Conservation (phyloP, 2,888 invertebrate species). For the Omphaloscelis lunosa region DNA sequence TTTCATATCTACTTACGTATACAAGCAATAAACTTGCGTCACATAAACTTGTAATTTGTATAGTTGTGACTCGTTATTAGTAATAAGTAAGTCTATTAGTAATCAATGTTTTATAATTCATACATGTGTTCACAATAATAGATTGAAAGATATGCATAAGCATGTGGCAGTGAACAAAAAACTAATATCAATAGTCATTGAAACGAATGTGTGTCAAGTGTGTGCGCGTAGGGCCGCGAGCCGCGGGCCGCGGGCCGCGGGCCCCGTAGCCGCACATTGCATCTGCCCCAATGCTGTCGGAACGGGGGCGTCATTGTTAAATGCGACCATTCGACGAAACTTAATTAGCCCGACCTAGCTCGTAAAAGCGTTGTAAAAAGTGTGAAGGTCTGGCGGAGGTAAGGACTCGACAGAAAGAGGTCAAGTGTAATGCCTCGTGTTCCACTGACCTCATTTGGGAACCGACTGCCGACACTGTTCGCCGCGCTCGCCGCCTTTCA, state of each 20-base stretch:
- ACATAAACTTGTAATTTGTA: conserved; percentile 40
- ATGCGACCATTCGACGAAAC: conserved; percentile 82
- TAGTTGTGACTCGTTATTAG: conserved; percentile 13
- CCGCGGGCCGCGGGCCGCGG: conserved; percentile 69
- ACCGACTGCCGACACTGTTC: conserved; percentile 75
- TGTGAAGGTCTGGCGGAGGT: conserved; percentile 90
- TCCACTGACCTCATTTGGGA: conserved; percentile 90
- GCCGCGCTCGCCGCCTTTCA: conserved; percentile 83
- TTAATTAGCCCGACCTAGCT: conserved; percentile 90
- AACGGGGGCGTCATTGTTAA: conserved; percentile 82
- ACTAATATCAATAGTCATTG: conserved; percentile 84
- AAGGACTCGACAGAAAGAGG: conserved; percentile 90
- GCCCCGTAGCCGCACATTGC: conserved; percentile 68
- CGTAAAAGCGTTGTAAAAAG: conserved; percentile 90
- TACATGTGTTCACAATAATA: conserved; percentile 51
- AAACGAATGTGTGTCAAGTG: conserved; percentile 88
- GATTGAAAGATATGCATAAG: conserved; percentile 66
- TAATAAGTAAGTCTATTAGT: conserved; percentile 33
- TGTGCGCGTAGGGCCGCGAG: conserved; percentile 71
- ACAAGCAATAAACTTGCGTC: conserved; percentile 47
- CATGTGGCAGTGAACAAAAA: conserved; percentile 74
- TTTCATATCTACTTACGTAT: conserved; percentile 40
- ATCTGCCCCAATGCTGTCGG: conserved; percentile 73
- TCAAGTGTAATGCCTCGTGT: conserved; percentile 90
- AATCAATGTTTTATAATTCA: conserved; percentile 41